Conservation (phyloP, 2,113 vertebrate species). For the Epinephelus moara region DNA sequence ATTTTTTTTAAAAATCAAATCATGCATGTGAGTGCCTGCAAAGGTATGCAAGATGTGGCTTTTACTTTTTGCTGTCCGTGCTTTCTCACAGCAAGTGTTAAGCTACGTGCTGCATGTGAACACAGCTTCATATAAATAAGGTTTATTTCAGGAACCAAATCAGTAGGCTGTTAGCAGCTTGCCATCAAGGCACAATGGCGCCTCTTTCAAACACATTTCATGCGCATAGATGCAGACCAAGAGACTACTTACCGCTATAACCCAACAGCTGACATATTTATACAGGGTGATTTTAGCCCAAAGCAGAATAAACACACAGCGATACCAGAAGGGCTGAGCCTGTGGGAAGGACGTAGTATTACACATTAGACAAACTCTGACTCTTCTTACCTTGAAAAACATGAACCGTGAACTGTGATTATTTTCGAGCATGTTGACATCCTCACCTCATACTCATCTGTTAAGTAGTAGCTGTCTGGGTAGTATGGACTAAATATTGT, state of each 20-base stretch:
- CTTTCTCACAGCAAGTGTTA: neutral
- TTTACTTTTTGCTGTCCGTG: neutral
- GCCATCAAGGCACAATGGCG: neutral
- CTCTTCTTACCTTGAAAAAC: neutral
- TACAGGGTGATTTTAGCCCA: constrained; percentile 96
- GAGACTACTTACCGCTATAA: constrained; percentile 92
- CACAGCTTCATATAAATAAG: neutral
- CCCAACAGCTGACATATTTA: constrained; percentile 98
- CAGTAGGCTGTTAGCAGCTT: neutral
- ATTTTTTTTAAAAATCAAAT: neutral
- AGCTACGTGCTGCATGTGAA: neutral
- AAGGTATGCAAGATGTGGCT: neutral
- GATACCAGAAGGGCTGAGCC: constrained; percentile 94
- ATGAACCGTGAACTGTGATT: neutral
- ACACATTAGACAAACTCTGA: neutral
- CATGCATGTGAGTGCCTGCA: neutral
- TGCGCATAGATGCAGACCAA: neutral
- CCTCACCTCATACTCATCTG: constrained; percentile 92
- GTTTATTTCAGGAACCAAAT: neutral
- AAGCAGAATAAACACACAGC: constrained; percentile 92
- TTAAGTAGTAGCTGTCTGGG: constrained; percentile 90
- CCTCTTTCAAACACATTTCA: neutral
- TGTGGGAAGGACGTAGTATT: constrained; percentile 67
- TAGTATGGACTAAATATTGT: constrained; percentile 87
- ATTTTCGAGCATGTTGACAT: neutral